Base-by-base conservation (phyloP, 2,113 vertebrate genomes). In the Tursiops truncatus region DNA sequence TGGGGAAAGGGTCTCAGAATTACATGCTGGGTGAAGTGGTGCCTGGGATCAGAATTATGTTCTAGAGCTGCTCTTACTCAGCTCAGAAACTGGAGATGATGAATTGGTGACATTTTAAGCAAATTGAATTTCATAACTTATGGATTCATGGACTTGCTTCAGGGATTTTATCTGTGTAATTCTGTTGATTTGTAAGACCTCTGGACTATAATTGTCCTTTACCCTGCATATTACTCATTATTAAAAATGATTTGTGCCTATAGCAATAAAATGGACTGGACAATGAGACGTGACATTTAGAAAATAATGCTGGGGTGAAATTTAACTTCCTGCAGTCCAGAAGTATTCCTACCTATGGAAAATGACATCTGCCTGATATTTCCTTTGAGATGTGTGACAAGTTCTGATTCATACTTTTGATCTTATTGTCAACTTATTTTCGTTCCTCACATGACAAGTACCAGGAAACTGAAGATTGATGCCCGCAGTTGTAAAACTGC, bases 91-190 rank as follows among this genome's bases (percentile, higher is more conserved):
- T 79, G 53, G 73, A 95, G 90, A 90, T 96, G 87, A 94, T 94
- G 73, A 96, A 97, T 96, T 97, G 83, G 79, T 97, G 97, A 97
- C 96, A 97, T 97, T 98, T 97, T 94, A 96, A 96, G 65, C 74
- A 96, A 96, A 95, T 58, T 94, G 79, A 96, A 96, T 97, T 96
- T 96, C 33, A 76, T 88, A 94, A 90, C 63, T 93, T 96, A 93
- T 0, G 44, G 79, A 81, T 92, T 95, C 92, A 15, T 87, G 63
- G n/a, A 83, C 80, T 96, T 80, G 74, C 73, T 95, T 97, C 25
- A 56, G 87, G 86, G 74, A 93, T 95, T 96, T 97, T 90, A 90
- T 96, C 94, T 96, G 87, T 87, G 36, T 91, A 87, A 87, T 92
- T 97, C 87, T 53, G 96, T 92, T 97, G 94, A 96, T 97, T 95